phyloP scores from a whole-genome alignment of 2,113 vertebrate genomes.

The Orthochromis indermauri region DNA sequence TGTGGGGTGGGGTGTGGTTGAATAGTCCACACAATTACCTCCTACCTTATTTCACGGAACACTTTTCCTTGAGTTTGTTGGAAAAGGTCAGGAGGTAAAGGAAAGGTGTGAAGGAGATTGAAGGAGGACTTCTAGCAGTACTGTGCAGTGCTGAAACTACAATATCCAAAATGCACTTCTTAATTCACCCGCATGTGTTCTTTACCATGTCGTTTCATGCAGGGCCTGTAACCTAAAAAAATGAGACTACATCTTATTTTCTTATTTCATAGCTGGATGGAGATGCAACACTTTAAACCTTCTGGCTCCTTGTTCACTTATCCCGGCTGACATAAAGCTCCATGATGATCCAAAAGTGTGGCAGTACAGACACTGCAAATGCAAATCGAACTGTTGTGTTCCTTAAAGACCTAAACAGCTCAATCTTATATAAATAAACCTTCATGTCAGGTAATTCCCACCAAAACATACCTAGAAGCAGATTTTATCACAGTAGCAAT shows the following conservation, averaged over 20 bases:
- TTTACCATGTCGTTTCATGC: neutral
- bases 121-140: rapidly evolving
- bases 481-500: neutral
- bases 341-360: neutral
- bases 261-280: rapidly evolving
- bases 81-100: neutral
- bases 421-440: neutral
- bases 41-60: neutral
- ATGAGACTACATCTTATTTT: rapidly evolving
- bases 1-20: neutral
- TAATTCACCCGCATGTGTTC: rapidly evolving
- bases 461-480: neutral
- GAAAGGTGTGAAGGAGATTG: neutral
- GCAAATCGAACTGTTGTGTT: rapidly evolving
- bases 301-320: rapidly evolving
- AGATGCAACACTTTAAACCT: rapidly evolving
- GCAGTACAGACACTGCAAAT: neutral
- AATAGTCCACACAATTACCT: neutral
- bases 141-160: neutral
- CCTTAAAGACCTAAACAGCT: neutral
- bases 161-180: neutral
- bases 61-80: neutral
- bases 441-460: neutral
- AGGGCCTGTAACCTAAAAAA: neutral
- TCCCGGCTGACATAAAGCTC: rapidly evolving